Percentiles rank a stretch among this genome's conserved stretches.
Conservation (phyloP, 2,113 vertebrate species). For the Tiliqua scincoides region DNA sequence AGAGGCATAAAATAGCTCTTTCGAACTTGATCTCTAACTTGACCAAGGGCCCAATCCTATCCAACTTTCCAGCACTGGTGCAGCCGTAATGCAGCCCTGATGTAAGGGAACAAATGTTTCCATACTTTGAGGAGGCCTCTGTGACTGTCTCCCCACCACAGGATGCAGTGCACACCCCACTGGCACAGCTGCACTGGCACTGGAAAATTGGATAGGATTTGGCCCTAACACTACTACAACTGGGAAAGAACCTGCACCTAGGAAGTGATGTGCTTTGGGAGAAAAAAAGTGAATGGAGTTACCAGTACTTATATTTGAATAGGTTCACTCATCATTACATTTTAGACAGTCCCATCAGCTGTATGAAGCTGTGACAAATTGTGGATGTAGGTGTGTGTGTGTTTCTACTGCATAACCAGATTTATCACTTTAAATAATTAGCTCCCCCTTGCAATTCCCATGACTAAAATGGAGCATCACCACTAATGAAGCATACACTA, state of each 20-base stretch:
- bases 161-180: too few relatives aligned
- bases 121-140: too few relatives aligned
- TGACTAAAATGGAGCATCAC: slow-evolving; percentile 38
- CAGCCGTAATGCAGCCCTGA: too few relatives aligned
- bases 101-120: too few relatives aligned
- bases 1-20: background rate
- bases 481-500: slow-evolving; percentile 41
- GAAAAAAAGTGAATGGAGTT: background rate
- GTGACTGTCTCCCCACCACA: too few relatives aligned
- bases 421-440: slow-evolving; percentile 54
- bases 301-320: background rate
- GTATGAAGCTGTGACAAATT: background rate
- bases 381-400: too few relatives aligned
- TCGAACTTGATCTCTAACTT: background rate
- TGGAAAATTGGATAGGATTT: too few relatives aligned
- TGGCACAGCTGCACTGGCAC: too few relatives aligned
- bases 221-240: background rate
- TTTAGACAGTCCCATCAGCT: background rate
- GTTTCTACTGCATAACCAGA: background rate
- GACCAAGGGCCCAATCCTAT: too few relatives aligned
- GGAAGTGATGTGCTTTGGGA: background rate
- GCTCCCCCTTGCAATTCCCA: background rate
- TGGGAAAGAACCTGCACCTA: background rate
- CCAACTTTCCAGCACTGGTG: too few relatives aligned
- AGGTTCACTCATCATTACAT: background rate